A percentile compares a stretch with the other conserved stretches of the same genome.
phyloP scores from a whole-genome alignment of 1,140 invertebrate species.

The Drosophila fuyamai region DNA sequence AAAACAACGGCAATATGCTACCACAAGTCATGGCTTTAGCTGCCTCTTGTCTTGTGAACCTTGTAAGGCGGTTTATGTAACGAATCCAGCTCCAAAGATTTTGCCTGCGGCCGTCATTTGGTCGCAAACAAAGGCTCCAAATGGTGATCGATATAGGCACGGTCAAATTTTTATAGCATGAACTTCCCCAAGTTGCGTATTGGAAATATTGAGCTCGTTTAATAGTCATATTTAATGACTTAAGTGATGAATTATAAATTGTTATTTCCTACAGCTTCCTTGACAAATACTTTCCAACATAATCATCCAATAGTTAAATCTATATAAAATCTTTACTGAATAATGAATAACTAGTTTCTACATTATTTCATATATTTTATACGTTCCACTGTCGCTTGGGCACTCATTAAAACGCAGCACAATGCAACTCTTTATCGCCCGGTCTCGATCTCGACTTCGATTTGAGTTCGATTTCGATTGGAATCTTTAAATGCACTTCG shows the following conservation, averaged over 20 bases:
- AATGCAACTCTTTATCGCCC: slow-evolving; percentile 46
- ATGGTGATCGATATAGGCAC: slow-evolving; percentile 32
- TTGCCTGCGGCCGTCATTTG: slow-evolving; percentile 18
- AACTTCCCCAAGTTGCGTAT: background rate
- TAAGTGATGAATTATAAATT: background rate
- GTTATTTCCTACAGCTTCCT: too few species aligned
- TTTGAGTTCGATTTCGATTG: slow-evolving; percentile 33
- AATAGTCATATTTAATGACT: background rate
- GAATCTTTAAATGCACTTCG: slow-evolving; percentile 40
- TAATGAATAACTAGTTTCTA: too few species aligned
- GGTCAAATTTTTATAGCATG: slow-evolving; percentile 9
- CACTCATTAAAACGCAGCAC: slow-evolving; percentile 61
- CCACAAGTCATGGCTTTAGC: slow-evolving; percentile 61
- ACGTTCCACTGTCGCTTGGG: background rate
- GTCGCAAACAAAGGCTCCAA: slow-evolving; percentile 28
- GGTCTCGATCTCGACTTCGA: slow-evolving; percentile 32
- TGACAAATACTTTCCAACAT: too few species aligned
- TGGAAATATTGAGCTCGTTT: background rate
- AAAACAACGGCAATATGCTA: slow-evolving; percentile 60
- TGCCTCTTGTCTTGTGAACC: slow-evolving; percentile 57
- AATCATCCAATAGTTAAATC: too few species aligned
- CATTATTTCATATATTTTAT: too few species aligned
- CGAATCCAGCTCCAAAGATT: slow-evolving; percentile 37
- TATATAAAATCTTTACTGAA: too few species aligned
- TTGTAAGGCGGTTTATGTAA: slow-evolving; percentile 64